phyloP scores from a whole-genome alignment of 2,113 vertebrate species.

The Bagarius yarrelli region DNA sequence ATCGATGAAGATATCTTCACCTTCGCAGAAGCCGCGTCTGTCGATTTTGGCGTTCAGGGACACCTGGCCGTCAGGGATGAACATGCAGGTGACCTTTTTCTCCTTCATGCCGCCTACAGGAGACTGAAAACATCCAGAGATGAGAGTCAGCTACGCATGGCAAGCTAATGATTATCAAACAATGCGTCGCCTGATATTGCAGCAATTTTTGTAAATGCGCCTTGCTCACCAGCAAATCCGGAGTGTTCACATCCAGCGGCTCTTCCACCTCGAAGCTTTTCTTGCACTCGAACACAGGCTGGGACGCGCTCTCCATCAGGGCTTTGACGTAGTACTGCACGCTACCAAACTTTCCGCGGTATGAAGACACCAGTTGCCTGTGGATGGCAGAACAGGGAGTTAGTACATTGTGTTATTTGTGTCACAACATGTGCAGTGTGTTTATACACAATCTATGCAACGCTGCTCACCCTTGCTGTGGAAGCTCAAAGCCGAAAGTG shows the following conservation, averaged over 20 bases:
- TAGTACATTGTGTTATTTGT: background rate
- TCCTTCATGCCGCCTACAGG: conserved; percentile 88
- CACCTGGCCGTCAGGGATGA: conserved; percentile 78
- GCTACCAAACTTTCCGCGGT: conserved; percentile 80
- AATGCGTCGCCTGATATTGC: background rate
- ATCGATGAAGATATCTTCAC: conserved; percentile 90
- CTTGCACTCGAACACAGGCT: conserved; percentile 67
- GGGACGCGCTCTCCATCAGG: conserved; percentile 70
- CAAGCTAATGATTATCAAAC: background rate
- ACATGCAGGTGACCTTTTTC: conserved; percentile 90
- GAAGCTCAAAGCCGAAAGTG: conserved; percentile 81
- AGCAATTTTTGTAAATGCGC: background rate
- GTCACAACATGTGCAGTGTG: background rate
- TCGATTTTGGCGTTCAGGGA: conserved; percentile 89
- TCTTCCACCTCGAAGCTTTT: conserved; percentile 81
- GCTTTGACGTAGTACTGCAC: conserved; percentile 83
- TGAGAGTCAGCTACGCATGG: background rate
- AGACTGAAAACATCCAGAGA: conserved; percentile 66
- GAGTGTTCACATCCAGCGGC: conserved; percentile 79
- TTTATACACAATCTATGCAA: background rate
- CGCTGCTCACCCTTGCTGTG: conserved; percentile 74
- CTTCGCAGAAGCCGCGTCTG: conserved; percentile 90
- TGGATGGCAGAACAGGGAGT: background rate
- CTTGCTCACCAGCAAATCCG: conserved; percentile 75
- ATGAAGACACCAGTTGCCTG: conserved; percentile 80